Conservation (phyloP, 2,113 vertebrate genomes). For the Origma solitaria region DNA sequence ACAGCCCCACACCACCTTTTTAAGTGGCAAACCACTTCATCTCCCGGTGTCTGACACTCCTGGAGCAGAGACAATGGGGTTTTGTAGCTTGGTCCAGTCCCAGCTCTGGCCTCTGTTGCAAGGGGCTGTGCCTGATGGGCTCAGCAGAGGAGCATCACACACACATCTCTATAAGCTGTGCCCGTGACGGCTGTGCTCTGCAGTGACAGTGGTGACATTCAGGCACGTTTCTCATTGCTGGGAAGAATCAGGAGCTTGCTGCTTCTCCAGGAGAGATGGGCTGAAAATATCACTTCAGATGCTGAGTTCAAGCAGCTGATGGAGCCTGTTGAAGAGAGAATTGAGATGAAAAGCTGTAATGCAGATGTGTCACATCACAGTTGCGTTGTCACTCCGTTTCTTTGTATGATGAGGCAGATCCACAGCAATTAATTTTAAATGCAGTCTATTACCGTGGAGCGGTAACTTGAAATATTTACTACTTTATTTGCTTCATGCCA, state of each 20-base stretch:
- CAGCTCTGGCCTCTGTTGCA: neutral
- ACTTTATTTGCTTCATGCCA: conserved; percentile 60
- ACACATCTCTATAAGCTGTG: neutral
- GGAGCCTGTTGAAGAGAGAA: conserved; percentile 43
- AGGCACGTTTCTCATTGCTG: neutral
- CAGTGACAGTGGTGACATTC: neutral
- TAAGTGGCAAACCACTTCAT: neutral
- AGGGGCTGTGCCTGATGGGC: neutral
- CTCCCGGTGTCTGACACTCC: neutral
- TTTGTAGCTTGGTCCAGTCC: neutral
- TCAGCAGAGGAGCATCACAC: neutral
- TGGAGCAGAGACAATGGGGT: neutral
- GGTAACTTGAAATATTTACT: conserved; percentile 57
- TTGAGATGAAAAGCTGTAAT: conserved; percentile 62
- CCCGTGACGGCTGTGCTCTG: rapidly evolving
- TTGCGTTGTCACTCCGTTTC: conserved; percentile 45
- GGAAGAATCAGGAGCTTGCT: neutral
- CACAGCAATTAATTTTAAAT: conserved; percentile 63
- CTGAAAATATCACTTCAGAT: neutral
- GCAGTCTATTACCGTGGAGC: conserved; percentile 43
- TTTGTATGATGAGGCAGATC: conserved; percentile 45
- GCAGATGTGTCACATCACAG: conserved; percentile 59
- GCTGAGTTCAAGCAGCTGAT: conserved; percentile 11
- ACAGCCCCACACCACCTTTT: neutral
- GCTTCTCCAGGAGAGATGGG: neutral